A percentile compares a stretch with the other conserved stretches of the same genome.
phyloP scores from a whole-genome alignment of 2,113 vertebrate genomes.

The Tragelaphus imberbis region DNA sequence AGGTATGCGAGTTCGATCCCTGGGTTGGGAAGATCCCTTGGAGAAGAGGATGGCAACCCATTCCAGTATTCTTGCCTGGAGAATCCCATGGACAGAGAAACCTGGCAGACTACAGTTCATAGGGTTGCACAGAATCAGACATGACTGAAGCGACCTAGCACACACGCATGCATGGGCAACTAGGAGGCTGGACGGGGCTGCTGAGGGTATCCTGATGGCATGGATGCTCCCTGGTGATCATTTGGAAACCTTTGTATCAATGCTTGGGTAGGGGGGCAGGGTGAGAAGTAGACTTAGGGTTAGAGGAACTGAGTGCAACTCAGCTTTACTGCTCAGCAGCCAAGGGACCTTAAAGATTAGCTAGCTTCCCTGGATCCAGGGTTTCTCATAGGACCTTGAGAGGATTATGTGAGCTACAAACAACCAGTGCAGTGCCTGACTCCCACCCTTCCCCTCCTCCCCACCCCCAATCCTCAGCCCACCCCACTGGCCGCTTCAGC shows the following conservation, averaged over 20 bases:
- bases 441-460: not conserved
- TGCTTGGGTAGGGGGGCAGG: accelerated
- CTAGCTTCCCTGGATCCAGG: not conserved
- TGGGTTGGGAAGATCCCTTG: not conserved
- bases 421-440: accelerated
- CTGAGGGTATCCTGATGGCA: not conserved
- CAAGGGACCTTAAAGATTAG: not conserved
- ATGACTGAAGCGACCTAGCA: not conserved
- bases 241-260: not conserved
- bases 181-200: too few species aligned
- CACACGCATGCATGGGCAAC: accelerated
- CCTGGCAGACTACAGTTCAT: not conserved
- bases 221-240: not conserved
- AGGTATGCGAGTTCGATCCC: not conserved
- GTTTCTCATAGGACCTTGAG: not conserved
- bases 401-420: not conserved
- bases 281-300: not conserved
- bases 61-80: not conserved
- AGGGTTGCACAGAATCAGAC: not conserved
- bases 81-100: not conserved
- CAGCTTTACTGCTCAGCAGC: not conserved
- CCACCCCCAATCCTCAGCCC: too few species aligned
- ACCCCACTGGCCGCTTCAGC: not conserved
- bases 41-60: not conserved
- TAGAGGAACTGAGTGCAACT: not conserved